Base-by-base conservation (phyloP, 2,113 vertebrate species). In the Theropithecus gelada region DNA sequence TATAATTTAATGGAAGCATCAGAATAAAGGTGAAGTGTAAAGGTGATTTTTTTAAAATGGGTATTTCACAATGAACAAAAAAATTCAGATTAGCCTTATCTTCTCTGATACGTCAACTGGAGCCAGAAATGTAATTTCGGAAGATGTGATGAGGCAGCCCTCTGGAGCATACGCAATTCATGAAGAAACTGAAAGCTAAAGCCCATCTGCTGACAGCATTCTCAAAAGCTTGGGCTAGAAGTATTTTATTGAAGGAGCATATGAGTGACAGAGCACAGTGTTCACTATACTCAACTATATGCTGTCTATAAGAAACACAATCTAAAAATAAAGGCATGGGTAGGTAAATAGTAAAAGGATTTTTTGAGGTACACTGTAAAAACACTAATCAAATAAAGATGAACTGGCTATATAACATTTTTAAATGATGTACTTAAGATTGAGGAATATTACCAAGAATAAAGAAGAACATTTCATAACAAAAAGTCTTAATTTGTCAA, bases 111-210 rank as follows among this genome's bases (percentile, higher is more conserved):
- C 9, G 9, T 80, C n/a, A 66, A 25, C 8, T 9, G 35, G 25
- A 88, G 40, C 32, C 68, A 61, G 22, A 96, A 92, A 82, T n/a
- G 11, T 59, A 94, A 94, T 86, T 81, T 88, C 35, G 83, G 76
- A 66, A 88, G 79, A 43, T 50, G 25, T 72, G 25, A 94, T 48
- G 45, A 91, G 66, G 6, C 18, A 76, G 70, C 30, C 48, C 20
- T 94, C 40, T 70, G 22, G 1, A 61, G 18, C 66, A 88, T 27
- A 82, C 16, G 35, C 27, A 27, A 75, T 83, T 70, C 48, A 23
- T 68, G 48, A 50, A 82, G 38, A 18, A 75, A 30, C 45, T 57
- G 45, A 75, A 66, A n/a, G 22, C 18, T 50, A 7, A 72, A 70
- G 20, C 2, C 2, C 45, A 3, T 30, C 59, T 22, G 22, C 25